phyloP scores from a whole-genome alignment of 2,888 invertebrate species.

The Nephrotoma guestfalica region DNA sequence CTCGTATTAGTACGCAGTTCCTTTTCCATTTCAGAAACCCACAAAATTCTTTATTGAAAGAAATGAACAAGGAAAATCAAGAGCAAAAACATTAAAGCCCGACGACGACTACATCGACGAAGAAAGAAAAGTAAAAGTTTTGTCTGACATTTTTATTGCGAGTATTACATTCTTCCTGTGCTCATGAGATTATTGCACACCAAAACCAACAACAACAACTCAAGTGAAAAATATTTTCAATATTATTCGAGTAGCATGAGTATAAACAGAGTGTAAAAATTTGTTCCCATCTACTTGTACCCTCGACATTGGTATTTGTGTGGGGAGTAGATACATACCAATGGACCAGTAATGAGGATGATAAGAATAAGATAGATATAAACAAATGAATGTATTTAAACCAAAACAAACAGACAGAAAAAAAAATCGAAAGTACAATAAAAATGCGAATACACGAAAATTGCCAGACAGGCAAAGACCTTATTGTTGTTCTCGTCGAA shows the following conservation, averaged over 20 bases:
- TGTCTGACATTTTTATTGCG: background rate
- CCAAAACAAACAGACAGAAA: background rate
- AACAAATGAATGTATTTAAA: background rate
- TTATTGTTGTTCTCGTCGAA: background rate
- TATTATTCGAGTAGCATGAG: background rate
- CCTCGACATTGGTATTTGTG: background rate
- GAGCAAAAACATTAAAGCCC: background rate
- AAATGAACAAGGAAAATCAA: background rate
- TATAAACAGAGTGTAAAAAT: background rate
- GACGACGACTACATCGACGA: background rate
- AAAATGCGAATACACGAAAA: background rate
- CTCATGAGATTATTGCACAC: background rate
- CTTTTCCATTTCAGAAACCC: background rate
- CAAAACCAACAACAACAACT: background rate
- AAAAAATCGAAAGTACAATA: background rate
- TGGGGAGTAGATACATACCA: background rate
- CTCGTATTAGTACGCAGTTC: too few species aligned
- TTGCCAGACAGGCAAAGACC: background rate
- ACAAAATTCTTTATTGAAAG: background rate
- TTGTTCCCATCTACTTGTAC: background rate
- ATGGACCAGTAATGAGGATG: background rate
- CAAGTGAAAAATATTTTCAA: background rate
- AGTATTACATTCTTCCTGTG: background rate
- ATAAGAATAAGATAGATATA: background rate
- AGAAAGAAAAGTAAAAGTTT: background rate